Evolutionary conservation across 2,797 vertebrate species (phyloP).

Genomic region (Pangasius larnaudii): DNA sequence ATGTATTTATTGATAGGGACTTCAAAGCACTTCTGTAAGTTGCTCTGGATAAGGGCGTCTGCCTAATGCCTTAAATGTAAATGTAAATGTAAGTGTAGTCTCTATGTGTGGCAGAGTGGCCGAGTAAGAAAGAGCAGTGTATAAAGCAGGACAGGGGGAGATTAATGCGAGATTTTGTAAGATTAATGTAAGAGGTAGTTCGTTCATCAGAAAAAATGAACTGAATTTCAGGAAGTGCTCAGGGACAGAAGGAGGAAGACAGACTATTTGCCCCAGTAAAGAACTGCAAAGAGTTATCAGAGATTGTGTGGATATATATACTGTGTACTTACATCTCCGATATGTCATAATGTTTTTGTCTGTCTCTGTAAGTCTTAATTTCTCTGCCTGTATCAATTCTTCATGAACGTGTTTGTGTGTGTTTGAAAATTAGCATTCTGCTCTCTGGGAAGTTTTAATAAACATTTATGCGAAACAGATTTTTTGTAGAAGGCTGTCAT

Average conservation of each 20-base stretch:
- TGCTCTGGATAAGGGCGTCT: not conserved
- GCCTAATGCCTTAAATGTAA: not conserved
- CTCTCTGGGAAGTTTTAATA: not conserved
- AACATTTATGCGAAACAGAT: not conserved
- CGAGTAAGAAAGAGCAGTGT: not conserved
- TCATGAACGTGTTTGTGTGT: not conserved
- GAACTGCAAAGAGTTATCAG: not conserved
- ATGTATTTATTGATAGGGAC: not conserved
- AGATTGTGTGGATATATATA: constrained; percentile 12
- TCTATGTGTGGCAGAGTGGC: not conserved
- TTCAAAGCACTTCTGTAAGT: not conserved
- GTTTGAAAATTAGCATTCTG: not conserved
- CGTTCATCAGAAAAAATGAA: constrained; percentile 41
- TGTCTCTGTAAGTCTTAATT: not conserved
- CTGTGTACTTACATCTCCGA: too few species aligned
- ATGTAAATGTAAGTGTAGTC: not conserved
- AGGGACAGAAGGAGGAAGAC: not conserved
- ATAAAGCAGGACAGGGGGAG: constrained; percentile 20
- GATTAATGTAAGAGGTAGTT: constrained; percentile 19
- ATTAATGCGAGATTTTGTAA: constrained; percentile 37
- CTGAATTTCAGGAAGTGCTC: not conserved
- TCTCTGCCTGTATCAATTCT: not conserved
- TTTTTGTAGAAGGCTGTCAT: not conserved
- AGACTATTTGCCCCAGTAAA: constrained; percentile 7
- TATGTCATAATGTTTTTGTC: not conserved